Conservation (phyloP, 2,888 invertebrate genomes). For the Chymomyza fuscimana region DNA sequence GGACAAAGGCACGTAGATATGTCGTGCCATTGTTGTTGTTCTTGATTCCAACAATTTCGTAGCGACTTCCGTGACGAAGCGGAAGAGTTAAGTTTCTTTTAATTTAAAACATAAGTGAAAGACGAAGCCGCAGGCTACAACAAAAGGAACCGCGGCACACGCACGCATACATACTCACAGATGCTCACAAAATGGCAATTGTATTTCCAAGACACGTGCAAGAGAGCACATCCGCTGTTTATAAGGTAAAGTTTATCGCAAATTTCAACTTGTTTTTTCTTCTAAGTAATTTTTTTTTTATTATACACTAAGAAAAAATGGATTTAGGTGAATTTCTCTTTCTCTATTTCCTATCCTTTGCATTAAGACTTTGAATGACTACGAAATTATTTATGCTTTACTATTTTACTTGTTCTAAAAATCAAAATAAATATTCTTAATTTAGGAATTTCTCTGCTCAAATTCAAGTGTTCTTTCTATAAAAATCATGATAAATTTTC, state of each 20-base stretch:
- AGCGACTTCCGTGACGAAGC: slow-evolving; percentile 53
- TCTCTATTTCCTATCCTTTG: no score
- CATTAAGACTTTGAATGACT: no score
- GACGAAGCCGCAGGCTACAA: slow-evolving; percentile 52
- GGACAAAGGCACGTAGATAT: no score
- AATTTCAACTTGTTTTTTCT: not conserved
- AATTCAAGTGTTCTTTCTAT: no score
- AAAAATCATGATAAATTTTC: no score
- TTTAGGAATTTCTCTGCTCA: no score
- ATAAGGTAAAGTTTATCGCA: not conserved
- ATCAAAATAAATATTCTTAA: no score
- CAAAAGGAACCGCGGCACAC: slow-evolving; percentile 27
- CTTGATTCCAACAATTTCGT: slow-evolving; percentile 64
- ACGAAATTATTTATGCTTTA: no score
- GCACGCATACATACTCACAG: slow-evolving; percentile 7
- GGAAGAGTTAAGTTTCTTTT: slow-evolving; percentile 65
- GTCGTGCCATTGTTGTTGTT: slow-evolving; percentile 16
- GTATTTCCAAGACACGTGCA: slow-evolving; percentile 2
- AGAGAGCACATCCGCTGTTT: not conserved
- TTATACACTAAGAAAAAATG: no score
- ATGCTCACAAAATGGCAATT: not conserved
- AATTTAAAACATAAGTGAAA: slow-evolving; percentile 58
- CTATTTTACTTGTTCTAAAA: no score
- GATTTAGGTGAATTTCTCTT: no score
- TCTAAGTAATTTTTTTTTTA: no score